Evolutionary conservation across 2,797 vertebrate species (phyloP).

Genomic region (Ispidina lecontei): DNA sequence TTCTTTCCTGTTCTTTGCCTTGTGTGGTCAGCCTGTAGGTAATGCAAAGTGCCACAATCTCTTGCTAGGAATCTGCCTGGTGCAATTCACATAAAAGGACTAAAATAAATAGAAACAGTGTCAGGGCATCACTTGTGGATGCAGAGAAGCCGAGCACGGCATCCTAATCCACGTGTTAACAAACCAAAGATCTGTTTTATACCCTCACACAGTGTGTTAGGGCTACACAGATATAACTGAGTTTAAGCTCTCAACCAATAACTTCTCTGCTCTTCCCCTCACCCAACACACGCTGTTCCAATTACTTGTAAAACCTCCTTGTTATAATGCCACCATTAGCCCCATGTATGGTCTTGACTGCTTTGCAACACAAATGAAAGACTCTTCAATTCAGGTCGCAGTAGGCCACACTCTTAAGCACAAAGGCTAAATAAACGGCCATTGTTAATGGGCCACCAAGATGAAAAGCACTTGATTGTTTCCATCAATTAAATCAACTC

Average conservation of each 20-base stretch:
- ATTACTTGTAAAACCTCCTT: slow-evolving; percentile 39
- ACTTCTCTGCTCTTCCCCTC: not conserved
- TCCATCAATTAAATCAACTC: slow-evolving; percentile 63
- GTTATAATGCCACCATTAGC: slow-evolving; percentile 41
- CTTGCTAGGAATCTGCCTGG: not conserved
- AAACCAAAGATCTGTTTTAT: not conserved
- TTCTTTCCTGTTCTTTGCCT: not conserved
- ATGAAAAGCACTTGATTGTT: slow-evolving; percentile 69
- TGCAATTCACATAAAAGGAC: not conserved
- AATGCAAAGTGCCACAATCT: not conserved
- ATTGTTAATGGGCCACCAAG: slow-evolving; percentile 56
- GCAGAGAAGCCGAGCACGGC: not conserved
- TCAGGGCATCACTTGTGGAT: not conserved
- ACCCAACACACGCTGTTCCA: not conserved
- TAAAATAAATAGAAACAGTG: not conserved
- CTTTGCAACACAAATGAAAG: slow-evolving; percentile 66
- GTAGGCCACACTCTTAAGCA: slow-evolving; percentile 58
- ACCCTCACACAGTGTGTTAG: not conserved
- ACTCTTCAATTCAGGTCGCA: slow-evolving; percentile 43
- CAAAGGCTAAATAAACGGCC: slow-evolving; percentile 67
- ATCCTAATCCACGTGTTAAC: not conserved
- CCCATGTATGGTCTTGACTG: slow-evolving; percentile 31
- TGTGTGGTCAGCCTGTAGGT: not conserved
- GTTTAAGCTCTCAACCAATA: not conserved
- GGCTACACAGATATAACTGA: not conserved